Conservation (phyloP, 2,888 invertebrate genomes). For the Odontothrips loti region DNA sequence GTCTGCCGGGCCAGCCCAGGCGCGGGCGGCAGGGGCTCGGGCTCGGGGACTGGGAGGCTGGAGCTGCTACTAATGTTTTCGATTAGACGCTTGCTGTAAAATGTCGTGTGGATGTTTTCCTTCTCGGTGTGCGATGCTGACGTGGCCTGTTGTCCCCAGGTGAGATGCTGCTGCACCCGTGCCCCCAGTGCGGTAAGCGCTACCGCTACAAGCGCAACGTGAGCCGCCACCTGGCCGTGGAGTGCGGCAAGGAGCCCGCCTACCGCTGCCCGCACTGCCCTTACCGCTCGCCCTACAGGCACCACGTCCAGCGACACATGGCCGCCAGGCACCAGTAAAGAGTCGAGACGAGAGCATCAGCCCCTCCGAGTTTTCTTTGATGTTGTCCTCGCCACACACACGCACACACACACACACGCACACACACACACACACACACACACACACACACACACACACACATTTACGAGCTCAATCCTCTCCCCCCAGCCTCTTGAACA, state of each 20-base stretch:
- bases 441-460: neutral
- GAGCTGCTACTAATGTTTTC: too few species aligned
- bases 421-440: neutral
- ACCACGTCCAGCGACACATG: neutral
- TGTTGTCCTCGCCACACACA: neutral
- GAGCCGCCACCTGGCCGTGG: constrained; percentile 45
- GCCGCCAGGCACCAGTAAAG: neutral
- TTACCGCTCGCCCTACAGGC: constrained; percentile 37
- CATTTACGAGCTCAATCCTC: neutral
- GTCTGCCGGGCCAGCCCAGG: neutral
- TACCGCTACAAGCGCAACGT: constrained; percentile 48
- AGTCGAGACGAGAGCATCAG: neutral
- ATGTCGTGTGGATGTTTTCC: too few species aligned
- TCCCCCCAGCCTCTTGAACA: neutral
- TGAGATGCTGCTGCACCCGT: constrained; percentile 38
- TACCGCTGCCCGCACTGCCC: constrained; percentile 47
- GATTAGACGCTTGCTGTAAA: too few species aligned
- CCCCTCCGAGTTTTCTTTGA: neutral
- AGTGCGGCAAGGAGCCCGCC: constrained; percentile 47
- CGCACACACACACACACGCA: neutral
- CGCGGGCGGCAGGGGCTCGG: neutral
- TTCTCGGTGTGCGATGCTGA: too few species aligned
- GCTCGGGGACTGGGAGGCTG: too few species aligned
- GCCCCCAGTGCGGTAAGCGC: constrained; percentile 47
- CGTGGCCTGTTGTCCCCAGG: too few species aligned